A percentile compares a stretch with the other conserved stretches of the same genome.
Evolutionary conservation across 1,140 invertebrate genomes (phyloP).

Genomic region (Diachasma alloeum): DNA sequence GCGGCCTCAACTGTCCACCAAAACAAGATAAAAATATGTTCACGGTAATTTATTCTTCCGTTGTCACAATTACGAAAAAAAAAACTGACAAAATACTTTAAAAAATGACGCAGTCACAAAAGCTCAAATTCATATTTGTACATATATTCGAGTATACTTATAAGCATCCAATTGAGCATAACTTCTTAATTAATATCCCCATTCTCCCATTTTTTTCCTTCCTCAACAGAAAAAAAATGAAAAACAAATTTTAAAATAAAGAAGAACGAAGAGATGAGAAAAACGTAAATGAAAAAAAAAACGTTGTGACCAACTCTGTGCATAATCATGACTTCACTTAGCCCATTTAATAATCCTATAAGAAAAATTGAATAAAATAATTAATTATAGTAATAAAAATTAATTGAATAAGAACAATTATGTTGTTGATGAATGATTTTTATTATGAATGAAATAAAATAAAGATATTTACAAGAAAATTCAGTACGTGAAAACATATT

Average conservation of each 20-base stretch:
- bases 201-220: conserved; percentile 8
- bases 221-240: not conserved
- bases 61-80: conserved; percentile 40
- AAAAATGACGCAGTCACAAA: conserved; percentile 50
- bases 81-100: conserved; percentile 25
- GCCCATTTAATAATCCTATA: conserved; percentile 21
- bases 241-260: not conserved
- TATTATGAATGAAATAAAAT: conserved; percentile 67
- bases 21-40: conserved; percentile 12
- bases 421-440: conserved; percentile 68
- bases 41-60: conserved; percentile 53
- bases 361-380: conserved; percentile 25
- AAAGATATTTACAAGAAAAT: conserved; percentile 67
- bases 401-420: conserved; percentile 66
- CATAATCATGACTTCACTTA: conserved; percentile 61
- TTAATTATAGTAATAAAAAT: conserved; percentile 43
- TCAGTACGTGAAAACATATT: conserved; percentile 21
- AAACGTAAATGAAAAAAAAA: conserved; percentile 49
- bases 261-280: conserved; percentile 7
- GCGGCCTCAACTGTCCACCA: not conserved
- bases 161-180: conserved; percentile 38
- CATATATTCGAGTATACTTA: conserved; percentile 60
- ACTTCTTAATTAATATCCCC: conserved; percentile 39
- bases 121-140: conserved; percentile 65
- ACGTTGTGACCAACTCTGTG: conserved; percentile 62